Percentiles rank a stretch among this genome's conserved stretches.
These are phyloP conservation scores for Donacobius atricapilla DNA, from an alignment of 2,113 vertebrate genomes.

Conservation along the genomic window DNA sequence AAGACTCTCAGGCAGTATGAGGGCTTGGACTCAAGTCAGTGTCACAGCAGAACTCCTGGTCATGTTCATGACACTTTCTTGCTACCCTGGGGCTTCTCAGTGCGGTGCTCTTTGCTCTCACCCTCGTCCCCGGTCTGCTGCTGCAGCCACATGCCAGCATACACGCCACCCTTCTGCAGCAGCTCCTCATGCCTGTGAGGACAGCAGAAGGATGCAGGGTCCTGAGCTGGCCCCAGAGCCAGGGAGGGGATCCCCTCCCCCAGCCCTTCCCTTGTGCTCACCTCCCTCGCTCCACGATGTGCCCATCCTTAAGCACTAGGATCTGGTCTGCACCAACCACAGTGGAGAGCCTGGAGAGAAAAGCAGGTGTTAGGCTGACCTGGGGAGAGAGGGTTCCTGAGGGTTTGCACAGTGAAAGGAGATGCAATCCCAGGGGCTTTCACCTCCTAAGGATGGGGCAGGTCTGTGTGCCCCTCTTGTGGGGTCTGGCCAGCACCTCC, in stretches of 20 bases:
- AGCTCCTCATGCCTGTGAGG: constrained; percentile 86
- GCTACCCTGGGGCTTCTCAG: constrained; percentile 68
- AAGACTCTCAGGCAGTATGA: not conserved
- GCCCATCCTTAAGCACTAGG: constrained; percentile 86
- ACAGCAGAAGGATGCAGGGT: rapidly evolving
- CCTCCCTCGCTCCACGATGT: constrained; percentile 86
- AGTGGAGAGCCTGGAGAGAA: constrained; percentile 84
- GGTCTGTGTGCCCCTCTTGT: not conserved
- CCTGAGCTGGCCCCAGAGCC: not conserved
- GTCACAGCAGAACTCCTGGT: not conserved
- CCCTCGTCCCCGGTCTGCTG: constrained; percentile 79
- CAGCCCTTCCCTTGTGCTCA: constrained; percentile 23
- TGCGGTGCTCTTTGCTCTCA: constrained; percentile 69
- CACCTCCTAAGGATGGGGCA: not conserved
- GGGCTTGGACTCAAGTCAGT: not conserved
- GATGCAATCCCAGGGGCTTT: not conserved
- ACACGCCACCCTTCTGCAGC: constrained; percentile 83
- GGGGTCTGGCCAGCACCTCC: not conserved
- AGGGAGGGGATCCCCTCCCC: not conserved
- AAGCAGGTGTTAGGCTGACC: not conserved
- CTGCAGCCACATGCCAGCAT: constrained; percentile 89
- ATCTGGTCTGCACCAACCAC: constrained; percentile 92
- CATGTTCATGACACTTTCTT: not conserved
- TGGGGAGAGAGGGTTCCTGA: not conserved
- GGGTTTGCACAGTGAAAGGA: not conserved